Conservation (phyloP, 2,113 vertebrate species). For the Anolis sagrei region DNA sequence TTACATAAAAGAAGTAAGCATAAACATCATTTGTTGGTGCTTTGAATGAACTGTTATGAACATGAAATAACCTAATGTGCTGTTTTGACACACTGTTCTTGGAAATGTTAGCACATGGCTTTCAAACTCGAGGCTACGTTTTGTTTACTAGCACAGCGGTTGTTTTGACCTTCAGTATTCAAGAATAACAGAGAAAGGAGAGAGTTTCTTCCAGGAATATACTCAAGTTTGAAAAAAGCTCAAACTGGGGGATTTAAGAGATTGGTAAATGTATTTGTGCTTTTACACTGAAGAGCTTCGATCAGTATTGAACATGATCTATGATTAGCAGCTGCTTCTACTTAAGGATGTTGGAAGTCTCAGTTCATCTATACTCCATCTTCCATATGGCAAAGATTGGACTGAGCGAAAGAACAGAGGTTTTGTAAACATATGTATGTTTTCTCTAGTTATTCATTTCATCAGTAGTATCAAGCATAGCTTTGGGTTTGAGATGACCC, state of each 20-base stretch:
- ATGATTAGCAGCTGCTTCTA: slow-evolving; percentile 18
- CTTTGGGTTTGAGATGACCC: background rate
- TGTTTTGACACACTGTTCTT: background rate
- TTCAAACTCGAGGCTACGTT: slow-evolving; percentile 14
- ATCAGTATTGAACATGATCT: slow-evolving; percentile 30
- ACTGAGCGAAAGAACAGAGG: background rate
- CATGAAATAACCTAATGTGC: background rate
- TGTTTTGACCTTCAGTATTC: slow-evolving; percentile 2
- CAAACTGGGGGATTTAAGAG: slow-evolving; percentile 69
- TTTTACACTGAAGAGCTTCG: slow-evolving; percentile 33
- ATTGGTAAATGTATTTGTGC: slow-evolving; percentile 65
- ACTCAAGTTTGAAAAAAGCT: slow-evolving; percentile 23
- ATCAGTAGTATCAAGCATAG: background rate
- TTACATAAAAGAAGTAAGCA: background rate
- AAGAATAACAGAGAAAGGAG: slow-evolving; percentile 28
- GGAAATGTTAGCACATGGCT: background rate
- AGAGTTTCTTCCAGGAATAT: too few species aligned
- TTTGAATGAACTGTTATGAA: background rate
- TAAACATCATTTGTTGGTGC: background rate
- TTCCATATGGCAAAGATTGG: slow-evolving; percentile 38
- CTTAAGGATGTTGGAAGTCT: slow-evolving; percentile 44
- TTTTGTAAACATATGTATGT: background rate
- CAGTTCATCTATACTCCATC: slow-evolving; percentile 54
- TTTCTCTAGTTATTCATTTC: background rate
- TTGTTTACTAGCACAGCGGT: background rate